Evolutionary conservation across 23 tunicate species (phyloP).

Genomic region (Oikopleura vanhoeffeni): DNA sequence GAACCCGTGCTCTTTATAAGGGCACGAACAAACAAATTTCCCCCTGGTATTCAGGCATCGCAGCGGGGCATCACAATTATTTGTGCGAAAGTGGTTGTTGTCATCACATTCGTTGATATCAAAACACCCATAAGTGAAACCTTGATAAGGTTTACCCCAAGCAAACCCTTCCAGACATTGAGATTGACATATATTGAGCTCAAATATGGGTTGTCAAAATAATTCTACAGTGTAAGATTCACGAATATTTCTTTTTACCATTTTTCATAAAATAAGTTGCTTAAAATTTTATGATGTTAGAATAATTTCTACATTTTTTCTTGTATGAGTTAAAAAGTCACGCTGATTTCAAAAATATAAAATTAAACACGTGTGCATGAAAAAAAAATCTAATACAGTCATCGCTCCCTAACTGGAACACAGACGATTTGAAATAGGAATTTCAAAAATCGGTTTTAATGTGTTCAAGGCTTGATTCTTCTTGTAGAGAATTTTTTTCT

Average conservation of each 20-base stretch:
- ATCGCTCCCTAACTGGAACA: too few species aligned
- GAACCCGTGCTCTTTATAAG: not conserved
- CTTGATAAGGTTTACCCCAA: not conserved
- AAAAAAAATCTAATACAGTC: too few species aligned
- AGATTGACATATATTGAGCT: not conserved
- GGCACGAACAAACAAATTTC: not conserved
- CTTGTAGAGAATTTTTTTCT: too few species aligned
- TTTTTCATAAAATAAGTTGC: too few species aligned
- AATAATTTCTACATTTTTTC: too few species aligned
- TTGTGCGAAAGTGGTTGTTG: not conserved
- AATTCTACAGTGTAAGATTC: too few species aligned
- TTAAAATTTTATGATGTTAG: too few species aligned
- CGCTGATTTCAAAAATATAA: not conserved
- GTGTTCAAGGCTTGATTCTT: too few species aligned
- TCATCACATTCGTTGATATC: constrained; percentile 11
- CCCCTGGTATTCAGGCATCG: not conserved
- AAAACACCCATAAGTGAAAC: not conserved
- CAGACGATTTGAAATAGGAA: too few species aligned
- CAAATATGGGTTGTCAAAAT: not conserved
- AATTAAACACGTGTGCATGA: not conserved
- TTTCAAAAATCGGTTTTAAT: too few species aligned
- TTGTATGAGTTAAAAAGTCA: too few species aligned
- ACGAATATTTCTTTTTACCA: too few species aligned
- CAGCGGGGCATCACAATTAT: not conserved
- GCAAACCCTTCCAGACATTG: not conserved